Conservation (phyloP, 2,888 invertebrate species). For the Antheraea assamensis region DNA sequence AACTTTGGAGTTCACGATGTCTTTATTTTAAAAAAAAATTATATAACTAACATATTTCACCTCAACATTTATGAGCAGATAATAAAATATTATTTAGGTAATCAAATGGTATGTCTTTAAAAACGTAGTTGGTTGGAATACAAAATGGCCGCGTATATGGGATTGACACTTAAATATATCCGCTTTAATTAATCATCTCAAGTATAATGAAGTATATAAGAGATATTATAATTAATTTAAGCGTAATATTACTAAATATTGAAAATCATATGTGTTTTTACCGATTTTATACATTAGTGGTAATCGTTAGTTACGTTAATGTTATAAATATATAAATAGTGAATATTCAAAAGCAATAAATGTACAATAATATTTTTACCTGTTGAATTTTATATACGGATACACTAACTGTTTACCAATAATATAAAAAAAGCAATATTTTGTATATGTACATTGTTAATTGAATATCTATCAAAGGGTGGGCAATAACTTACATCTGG, state of each 20-base stretch:
- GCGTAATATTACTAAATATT: slow-evolving; percentile 12
- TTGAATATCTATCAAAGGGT: background rate
- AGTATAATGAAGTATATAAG: background rate
- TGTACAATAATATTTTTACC: slow-evolving; percentile 24
- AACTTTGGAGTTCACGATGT: too few species aligned
- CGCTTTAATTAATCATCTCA: background rate
- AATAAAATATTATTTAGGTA: too few species aligned
- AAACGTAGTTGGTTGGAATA: too few species aligned
- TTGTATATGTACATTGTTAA: background rate
- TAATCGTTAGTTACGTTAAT: background rate
- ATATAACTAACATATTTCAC: too few species aligned
- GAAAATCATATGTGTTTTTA: background rate
- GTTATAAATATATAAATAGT: background rate
- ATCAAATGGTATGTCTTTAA: too few species aligned
- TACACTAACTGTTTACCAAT: slow-evolving; percentile 8
- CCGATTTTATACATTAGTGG: background rate
- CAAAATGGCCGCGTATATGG: too few species aligned
- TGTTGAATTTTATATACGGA: slow-evolving; percentile 7
- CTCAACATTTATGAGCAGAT: too few species aligned
- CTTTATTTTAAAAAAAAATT: too few species aligned
- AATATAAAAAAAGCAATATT: background rate
- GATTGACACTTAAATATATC: background rate
- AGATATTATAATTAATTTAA: background rate
- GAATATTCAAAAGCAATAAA: slow-evolving; percentile 29
- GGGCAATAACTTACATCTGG: background rate